phyloP scores from a whole-genome alignment of 2,113 vertebrate genomes.

The Ginglymostoma cirratum region DNA sequence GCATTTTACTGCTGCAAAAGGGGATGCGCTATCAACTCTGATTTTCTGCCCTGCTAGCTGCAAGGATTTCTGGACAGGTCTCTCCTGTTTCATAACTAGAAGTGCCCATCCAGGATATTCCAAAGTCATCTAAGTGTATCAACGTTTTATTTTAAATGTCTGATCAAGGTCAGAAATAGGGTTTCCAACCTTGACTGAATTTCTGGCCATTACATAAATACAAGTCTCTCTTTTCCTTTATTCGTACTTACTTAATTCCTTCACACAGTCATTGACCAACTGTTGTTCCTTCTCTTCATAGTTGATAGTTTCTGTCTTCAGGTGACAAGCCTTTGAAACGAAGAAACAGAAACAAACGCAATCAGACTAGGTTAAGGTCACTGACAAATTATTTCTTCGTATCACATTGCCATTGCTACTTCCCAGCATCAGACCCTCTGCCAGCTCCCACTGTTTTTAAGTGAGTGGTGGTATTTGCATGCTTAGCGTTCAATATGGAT shows the following conservation, averaged over 20 bases:
- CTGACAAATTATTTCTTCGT: neutral
- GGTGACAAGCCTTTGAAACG: slow-evolving; percentile 69
- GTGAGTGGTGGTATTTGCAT: neutral
- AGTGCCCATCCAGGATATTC: too few relatives aligned
- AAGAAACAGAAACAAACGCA: neutral
- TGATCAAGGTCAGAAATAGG: too few relatives aligned
- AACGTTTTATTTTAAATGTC: too few relatives aligned
- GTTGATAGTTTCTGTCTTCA: slow-evolving; percentile 85
- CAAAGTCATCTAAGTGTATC: too few relatives aligned
- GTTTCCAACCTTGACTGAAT: too few relatives aligned
- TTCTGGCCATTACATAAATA: neutral
- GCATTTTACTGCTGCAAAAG: too few relatives aligned
- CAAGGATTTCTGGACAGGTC: too few relatives aligned
- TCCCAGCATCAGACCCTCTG: neutral
- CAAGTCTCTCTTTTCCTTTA: neutral
- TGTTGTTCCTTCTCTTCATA: slow-evolving; percentile 95
- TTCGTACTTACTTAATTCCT: slow-evolving; percentile 83
- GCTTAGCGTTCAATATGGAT: neutral
- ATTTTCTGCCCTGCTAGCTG: too few relatives aligned
- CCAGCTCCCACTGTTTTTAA: neutral
- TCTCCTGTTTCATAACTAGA: too few relatives aligned
- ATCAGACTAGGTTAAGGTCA: neutral
- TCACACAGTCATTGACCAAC: slow-evolving; percentile 89
- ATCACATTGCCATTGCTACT: neutral
- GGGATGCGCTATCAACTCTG: too few relatives aligned